Conservation (phyloP, 2,888 invertebrate genomes). For the Rotaria magnacalcarata region DNA sequence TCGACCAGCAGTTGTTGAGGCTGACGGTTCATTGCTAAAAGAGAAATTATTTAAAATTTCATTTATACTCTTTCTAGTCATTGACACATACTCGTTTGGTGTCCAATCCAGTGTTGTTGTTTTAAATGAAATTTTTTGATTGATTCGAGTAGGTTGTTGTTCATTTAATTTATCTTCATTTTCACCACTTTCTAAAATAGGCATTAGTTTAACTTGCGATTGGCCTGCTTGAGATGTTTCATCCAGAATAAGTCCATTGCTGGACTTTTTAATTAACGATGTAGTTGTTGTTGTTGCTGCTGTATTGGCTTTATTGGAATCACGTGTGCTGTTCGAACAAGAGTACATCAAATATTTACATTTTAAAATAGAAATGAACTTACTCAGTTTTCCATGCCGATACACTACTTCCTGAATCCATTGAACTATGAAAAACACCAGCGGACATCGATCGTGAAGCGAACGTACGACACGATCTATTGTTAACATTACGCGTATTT, state of each 20-base stretch:
- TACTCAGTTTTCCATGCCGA: neutral
- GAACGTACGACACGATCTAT: neutral
- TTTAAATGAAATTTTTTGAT: neutral
- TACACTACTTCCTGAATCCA: neutral
- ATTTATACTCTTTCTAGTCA: too few species aligned
- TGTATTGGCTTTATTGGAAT: neutral
- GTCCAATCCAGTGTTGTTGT: constrained; percentile 31
- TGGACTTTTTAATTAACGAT: neutral
- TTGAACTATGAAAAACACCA: neutral
- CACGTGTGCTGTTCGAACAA: neutral
- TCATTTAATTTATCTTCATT: constrained; percentile 1
- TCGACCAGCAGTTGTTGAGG: neutral
- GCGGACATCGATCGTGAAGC: constrained; percentile 12
- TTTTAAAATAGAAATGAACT: neutral
- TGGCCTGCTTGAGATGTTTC: neutral
- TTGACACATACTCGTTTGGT: neutral
- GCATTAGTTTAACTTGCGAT: constrained; percentile 6
- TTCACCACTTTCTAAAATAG: constrained; percentile 15
- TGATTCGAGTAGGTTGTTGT: neutral
- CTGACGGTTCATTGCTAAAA: neutral
- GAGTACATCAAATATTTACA: neutral
- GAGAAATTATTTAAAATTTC: neutral
- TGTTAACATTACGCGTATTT: neutral
- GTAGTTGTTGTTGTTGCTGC: neutral
- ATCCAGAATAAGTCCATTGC: neutral